Evolutionary conservation across 2,888 invertebrate genomes (phyloP).

Genomic region (Noctua comes): DNA sequence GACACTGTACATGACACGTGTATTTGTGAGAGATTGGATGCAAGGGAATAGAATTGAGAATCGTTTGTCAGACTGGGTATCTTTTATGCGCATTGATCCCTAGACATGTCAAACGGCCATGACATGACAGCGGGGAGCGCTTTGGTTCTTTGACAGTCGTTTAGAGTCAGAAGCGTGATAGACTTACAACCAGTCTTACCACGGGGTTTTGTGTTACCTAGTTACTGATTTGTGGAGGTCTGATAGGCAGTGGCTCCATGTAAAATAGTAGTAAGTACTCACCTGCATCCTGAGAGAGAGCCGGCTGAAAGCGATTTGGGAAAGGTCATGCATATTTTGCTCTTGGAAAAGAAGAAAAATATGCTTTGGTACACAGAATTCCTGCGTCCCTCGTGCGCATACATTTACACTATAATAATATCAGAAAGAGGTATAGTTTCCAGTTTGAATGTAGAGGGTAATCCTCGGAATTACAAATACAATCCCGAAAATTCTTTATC

Average conservation of each 20-base stretch:
- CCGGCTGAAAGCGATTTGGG: too few relatives aligned
- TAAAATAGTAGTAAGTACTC: neutral
- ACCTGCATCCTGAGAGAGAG: neutral
- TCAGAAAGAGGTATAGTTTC: too few relatives aligned
- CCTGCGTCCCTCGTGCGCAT: too few relatives aligned
- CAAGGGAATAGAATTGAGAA: neutral
- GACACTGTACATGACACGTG: slow-evolving; percentile 7
- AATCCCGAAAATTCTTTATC: too few relatives aligned
- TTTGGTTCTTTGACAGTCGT: neutral
- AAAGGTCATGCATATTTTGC: too few relatives aligned
- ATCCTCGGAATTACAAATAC: too few relatives aligned
- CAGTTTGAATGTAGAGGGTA: too few relatives aligned
- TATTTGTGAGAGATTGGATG: slow-evolving; percentile 2
- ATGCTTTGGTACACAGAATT: too few relatives aligned
- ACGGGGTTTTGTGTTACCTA: neutral
- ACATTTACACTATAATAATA: too few relatives aligned
- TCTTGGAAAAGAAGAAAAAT: too few relatives aligned
- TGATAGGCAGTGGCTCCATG: neutral
- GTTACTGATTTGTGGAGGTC: neutral
- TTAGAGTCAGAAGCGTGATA: neutral
- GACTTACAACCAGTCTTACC: neutral
- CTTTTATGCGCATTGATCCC: neutral
- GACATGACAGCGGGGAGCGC: neutral
- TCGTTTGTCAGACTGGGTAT: too few relatives aligned
- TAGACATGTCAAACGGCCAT: neutral